Conservation (phyloP, 2,888 invertebrate genomes). For the Limnephilus marmoratus region DNA sequence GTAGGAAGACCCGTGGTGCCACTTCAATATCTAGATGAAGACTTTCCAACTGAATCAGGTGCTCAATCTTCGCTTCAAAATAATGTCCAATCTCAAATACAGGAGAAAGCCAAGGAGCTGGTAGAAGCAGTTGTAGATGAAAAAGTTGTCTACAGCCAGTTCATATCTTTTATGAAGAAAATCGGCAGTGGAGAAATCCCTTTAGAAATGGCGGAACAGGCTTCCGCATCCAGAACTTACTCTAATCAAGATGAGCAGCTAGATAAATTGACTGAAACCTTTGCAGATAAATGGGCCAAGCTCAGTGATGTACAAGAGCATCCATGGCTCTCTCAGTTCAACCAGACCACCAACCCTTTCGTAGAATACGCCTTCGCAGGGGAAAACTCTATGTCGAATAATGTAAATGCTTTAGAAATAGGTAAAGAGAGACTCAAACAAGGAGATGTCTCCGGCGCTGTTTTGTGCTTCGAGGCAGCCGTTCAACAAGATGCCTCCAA, state of each 20-base stretch:
- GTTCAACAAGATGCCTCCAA: conserved; percentile 89
- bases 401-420: conserved; percentile 88
- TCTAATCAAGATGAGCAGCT: conserved; percentile 73
- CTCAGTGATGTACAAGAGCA: conserved; percentile 81
- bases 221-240: conserved; percentile 69
- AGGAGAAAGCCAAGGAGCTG: conserved; percentile 79
- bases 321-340: conserved; percentile 85
- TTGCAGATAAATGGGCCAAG: conserved; percentile 88
- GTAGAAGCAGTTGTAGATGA: conserved; percentile 80
- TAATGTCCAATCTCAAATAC: conserved; percentile 72
- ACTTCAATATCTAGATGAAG: conserved; percentile 73
- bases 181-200: conserved; percentile 83
- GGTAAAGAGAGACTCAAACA: conserved; percentile 89
- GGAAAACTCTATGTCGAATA: conserved; percentile 90
- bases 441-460: conserved; percentile 97
- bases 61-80: conserved; percentile 62
- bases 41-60: conserved; percentile 67
- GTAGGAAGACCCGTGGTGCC: conserved; percentile 70
- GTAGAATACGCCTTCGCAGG: conserved; percentile 88
- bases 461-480: conserved; percentile 97
- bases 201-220: conserved; percentile 74
- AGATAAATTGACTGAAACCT: conserved; percentile 79
- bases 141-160: conserved; percentile 86
- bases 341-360: conserved; percentile 72
- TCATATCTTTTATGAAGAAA: conserved; percentile 90